Base-by-base conservation (phyloP, 2,797 vertebrate genomes). In the Sphenopsis melanotis region DNA sequence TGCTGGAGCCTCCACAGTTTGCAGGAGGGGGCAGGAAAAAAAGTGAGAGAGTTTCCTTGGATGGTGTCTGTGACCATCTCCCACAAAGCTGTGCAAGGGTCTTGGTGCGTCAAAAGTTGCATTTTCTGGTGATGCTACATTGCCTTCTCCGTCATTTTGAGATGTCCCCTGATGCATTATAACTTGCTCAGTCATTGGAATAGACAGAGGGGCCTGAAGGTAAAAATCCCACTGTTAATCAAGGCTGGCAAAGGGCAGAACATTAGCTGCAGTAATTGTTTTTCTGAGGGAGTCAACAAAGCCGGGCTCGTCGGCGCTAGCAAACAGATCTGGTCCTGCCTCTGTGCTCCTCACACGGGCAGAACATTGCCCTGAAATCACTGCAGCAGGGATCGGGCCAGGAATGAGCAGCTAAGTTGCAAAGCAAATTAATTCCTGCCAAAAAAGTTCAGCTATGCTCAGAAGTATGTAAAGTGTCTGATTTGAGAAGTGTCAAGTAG, bases 401-500 rank as follows among this genome's bases (percentile, higher is more conserved):
- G 97, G 98, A 98, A 98, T 95, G 92, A 97, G 92, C 69, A 95
- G 97, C 96, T 94, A 96, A 98, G 96, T 97, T 97, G 96, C 96
- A 97, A 97, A 97, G 96, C 97, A 97, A 98, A 96, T 96, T 93
- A 97, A 97, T 93, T 94, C 89, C 92, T 94, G 96, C 97, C 97
- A 97, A 97, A 97, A 96, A 96, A 97, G 96, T 97, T 97, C 96
- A 97, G 97, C 96, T 96, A 97, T 96, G 95, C 92, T 97, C 93
- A 94, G 90, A 97, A 97, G 96, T 96, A 97, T 97, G 97, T 90
- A 95, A 97, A 96, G 97, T 97, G 96, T 96, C 95, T 95, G 97
- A 97, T 97, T 90, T 96, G 94, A 97, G 97, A 98, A 93, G 96
- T 97, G 97, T 98, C 97, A 97, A 98, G 97, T 97, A 97, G 97